Conservation (phyloP, 2,888 invertebrate species). For the Dynastes maya region DNA sequence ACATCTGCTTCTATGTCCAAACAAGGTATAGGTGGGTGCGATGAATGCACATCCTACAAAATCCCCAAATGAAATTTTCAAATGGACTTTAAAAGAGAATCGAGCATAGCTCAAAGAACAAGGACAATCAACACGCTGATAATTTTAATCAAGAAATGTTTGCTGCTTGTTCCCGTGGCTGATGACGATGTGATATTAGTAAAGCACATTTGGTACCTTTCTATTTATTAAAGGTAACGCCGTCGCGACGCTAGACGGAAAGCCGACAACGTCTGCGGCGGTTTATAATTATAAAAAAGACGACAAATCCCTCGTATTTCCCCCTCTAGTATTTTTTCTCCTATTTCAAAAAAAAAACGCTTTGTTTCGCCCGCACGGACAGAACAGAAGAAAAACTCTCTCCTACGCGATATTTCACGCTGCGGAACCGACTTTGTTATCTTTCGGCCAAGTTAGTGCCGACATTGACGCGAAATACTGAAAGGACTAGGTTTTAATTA, state of each 20-base stretch:
- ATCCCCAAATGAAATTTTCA: neutral
- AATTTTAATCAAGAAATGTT: slow-evolving; percentile 36
- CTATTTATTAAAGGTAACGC: slow-evolving; percentile 36
- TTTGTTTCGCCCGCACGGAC: slow-evolving; percentile 33
- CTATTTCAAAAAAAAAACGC: slow-evolving; percentile 18
- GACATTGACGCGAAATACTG: slow-evolving; percentile 23
- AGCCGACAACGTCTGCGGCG: slow-evolving; percentile 1
- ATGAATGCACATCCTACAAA: neutral
- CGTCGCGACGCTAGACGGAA: neutral
- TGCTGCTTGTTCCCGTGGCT: neutral
- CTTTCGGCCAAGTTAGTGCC: slow-evolving; percentile 44
- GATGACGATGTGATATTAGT: slow-evolving; percentile 36
- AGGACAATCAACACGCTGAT: slow-evolving; percentile 6
- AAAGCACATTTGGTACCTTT: slow-evolving; percentile 17
- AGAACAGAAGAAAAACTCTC: slow-evolving; percentile 24
- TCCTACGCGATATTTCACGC: slow-evolving; percentile 21
- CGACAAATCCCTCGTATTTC: neutral
- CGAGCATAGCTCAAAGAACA: neutral
- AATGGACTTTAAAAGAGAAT: neutral
- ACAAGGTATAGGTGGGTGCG: neutral
- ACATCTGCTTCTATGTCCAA: too few relatives aligned
- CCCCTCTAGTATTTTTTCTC: neutral
- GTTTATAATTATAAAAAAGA: slow-evolving; percentile 32
- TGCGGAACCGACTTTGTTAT: slow-evolving; percentile 45
- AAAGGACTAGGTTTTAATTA: slow-evolving; percentile 46